Base-by-base conservation (phyloP, 2,888 invertebrate species). In the Cataglyphis cursor region DNA sequence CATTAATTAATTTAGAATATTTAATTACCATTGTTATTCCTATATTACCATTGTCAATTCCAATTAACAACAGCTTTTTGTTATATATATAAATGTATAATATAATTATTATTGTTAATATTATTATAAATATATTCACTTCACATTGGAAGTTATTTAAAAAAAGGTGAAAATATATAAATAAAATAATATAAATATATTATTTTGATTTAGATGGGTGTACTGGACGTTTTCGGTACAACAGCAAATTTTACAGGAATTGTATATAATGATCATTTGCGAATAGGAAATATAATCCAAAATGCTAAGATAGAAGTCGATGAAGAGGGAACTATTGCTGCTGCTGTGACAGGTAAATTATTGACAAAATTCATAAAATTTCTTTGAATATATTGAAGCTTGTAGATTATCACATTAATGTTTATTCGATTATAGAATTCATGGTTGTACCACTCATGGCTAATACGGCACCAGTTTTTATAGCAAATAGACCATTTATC, bases 301-400 rank as follows among this genome's bases (percentile, higher is more conserved):
- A 96, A 96, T 91, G 96, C 97, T 0, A 96, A 95, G 90, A 96
- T 97, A 92, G 95, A 96, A 64, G 96, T 97, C 0, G 96, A 96
- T 84, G 97, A 97, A 93, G 93, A 95, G 24, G 97, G 97, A 64
- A 97, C 97, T 0, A 94, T 96, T 6, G 97, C 97, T 0, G 96
- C 97, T 2, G 97, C 97, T 12, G 96, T 96, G 0, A 96, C 96
- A 65, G 94, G 95, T 95, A 92, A 92, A 88, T 73, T 64, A 48
- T 70, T 12, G 9, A 0, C 5, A 31, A 15, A 48, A 68, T 31
- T 59, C 24, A 12, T 54, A 35, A 15, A 1, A 28, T 28, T 28
- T n/a, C n/a, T 10, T 18, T 38, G 0, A n/a, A 15, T 18, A 1
- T n/a, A 61, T 38, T 18, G 31, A 4, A 24, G 15, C n/a, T 8